Evolutionary conservation across 2,888 invertebrate genomes (phyloP).

Genomic region (Calameuta pallipes): DNA sequence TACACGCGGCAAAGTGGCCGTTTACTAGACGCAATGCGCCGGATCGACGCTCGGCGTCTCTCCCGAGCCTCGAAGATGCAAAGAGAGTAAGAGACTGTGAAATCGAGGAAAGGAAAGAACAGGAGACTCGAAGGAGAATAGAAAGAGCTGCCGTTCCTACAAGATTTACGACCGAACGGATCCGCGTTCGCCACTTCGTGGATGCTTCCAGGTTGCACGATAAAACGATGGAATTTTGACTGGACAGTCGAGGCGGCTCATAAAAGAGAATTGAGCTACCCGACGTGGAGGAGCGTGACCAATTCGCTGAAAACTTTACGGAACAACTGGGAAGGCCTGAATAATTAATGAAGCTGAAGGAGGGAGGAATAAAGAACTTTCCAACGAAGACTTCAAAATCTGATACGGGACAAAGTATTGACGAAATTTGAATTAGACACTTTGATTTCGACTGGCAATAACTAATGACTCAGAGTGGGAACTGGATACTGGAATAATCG

Average conservation of each 20-base stretch:
- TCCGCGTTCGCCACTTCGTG: conserved; percentile 27
- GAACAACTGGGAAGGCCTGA: not conserved
- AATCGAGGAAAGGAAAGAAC: not conserved
- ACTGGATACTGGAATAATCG: not conserved
- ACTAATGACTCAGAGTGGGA: not conserved
- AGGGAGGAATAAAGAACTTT: too few species aligned
- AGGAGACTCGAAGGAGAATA: not conserved
- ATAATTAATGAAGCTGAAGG: not conserved
- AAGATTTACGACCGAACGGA: conserved; percentile 44
- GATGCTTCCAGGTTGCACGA: conserved; percentile 25
- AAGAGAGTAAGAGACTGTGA: not conserved
- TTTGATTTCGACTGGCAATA: too few species aligned
- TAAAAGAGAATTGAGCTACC: not conserved
- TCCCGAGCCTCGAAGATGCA: not conserved
- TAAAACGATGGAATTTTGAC: conserved; percentile 35
- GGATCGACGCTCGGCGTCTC: conserved; percentile 2
- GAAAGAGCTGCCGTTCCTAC: not conserved
- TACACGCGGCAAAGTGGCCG: conserved; percentile 34
- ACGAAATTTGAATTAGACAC: too few species aligned
- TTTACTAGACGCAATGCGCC: conserved; percentile 30
- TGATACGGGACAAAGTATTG: too few species aligned
- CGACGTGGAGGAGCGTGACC: not conserved
- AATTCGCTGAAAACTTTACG: not conserved
- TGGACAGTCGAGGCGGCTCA: conserved; percentile 5
- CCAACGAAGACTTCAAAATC: too few species aligned